Conservation (phyloP, 2,888 invertebrate species). For the Pocota personata region DNA sequence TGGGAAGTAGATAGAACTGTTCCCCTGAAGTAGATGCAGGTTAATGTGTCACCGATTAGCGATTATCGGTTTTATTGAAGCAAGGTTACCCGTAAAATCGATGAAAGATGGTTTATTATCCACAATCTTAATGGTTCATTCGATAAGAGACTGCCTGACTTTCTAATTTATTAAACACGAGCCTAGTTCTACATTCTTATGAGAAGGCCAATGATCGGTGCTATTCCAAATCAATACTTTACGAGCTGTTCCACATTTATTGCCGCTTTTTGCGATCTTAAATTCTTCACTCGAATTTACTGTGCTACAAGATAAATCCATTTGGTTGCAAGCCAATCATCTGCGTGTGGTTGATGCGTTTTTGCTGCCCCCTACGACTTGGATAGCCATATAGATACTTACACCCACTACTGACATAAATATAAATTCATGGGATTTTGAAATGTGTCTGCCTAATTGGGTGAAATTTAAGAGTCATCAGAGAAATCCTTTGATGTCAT, state of each 20-base stretch:
- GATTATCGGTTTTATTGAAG: neutral
- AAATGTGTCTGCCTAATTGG: slow-evolving; percentile 28
- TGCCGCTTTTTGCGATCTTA: neutral
- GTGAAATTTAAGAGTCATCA: slow-evolving; percentile 40
- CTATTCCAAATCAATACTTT: neutral
- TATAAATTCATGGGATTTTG: slow-evolving; percentile 23
- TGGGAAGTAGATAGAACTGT: neutral
- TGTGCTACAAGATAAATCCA: neutral
- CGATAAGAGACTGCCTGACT: neutral
- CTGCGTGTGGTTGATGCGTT: neutral
- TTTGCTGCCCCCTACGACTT: neutral
- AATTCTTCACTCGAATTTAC: neutral
- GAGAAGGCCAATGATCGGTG: neutral
- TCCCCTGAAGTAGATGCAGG: neutral
- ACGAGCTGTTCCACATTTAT: neutral
- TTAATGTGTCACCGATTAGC: neutral
- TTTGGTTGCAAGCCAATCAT: neutral
- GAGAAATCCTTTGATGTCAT: slow-evolving; percentile 28
- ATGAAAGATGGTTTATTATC: neutral
- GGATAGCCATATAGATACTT: neutral
- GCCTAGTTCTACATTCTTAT: neutral
- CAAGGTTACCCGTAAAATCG: neutral
- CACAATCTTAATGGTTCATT: neutral
- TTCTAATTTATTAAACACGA: neutral
- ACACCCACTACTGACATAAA: neutral